Conservation (phyloP, 2,797 vertebrate species). For the Anisognathus igniventris region DNA sequence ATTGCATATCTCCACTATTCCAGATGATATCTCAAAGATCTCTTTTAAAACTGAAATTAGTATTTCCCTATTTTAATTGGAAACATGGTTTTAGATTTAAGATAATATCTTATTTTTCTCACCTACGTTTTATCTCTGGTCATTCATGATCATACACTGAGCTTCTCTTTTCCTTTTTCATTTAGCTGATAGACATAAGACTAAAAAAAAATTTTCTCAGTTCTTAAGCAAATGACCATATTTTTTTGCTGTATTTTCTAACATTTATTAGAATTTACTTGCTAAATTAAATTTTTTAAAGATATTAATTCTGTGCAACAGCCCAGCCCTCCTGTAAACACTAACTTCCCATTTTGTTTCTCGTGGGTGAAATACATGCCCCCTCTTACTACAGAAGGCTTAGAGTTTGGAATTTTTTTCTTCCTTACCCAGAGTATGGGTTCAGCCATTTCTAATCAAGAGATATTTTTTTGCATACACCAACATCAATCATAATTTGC, state of each 20-base stretch:
- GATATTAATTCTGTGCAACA: neutral
- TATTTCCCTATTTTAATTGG: neutral
- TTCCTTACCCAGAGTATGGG: neutral
- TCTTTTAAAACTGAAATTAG: neutral
- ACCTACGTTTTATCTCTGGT: neutral
- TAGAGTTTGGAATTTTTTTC: neutral
- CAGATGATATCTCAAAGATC: neutral
- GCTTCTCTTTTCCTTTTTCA: neutral
- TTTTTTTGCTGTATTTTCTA: neutral
- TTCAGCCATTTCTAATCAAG: neutral
- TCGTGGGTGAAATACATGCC: neutral
- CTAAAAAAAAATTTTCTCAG: neutral
- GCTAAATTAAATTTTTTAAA: neutral
- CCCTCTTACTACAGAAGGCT: neutral
- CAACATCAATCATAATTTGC: neutral
- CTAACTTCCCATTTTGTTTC: neutral
- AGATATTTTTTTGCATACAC: neutral
- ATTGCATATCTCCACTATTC: neutral
- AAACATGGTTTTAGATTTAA: neutral
- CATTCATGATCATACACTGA: neutral
- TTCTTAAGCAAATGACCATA: neutral
- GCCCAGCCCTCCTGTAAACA: neutral
- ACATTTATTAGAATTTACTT: neutral
- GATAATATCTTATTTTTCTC: neutral
- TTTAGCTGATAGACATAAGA: neutral